Evolutionary conservation across 64 coral and sea anemone genomes (phyloP).

Genomic region (Montipora efflorescens): DNA sequence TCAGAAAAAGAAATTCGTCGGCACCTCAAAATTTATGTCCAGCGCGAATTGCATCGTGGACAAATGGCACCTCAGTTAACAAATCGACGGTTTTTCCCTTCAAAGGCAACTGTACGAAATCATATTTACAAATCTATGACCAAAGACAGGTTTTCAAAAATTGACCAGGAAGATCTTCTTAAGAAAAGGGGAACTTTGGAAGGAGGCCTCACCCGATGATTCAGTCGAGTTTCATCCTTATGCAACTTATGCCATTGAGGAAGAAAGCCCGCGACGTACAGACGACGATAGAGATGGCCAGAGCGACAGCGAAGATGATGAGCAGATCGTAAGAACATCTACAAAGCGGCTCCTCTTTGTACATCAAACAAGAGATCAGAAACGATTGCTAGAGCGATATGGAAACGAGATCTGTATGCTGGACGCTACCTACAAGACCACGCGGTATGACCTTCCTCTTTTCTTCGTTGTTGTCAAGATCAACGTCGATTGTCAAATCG

Average conservation of each 20-base stretch:
- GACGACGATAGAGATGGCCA: background rate
- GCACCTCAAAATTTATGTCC: slow-evolving; percentile 50
- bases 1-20: slow-evolving; percentile 29
- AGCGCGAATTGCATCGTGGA: slow-evolving; percentile 19
- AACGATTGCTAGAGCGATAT: no score
- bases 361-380: no score
- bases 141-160: slow-evolving; percentile 34
- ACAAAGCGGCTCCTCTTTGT: background rate
- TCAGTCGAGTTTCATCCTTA: slow-evolving; percentile 10
- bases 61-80: background rate
- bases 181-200: slow-evolving; percentile 49
- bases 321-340: background rate
- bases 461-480: no score
- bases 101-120: slow-evolving; percentile 18
- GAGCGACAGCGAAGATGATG: background rate
- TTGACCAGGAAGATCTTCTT: slow-evolving; percentile 36
- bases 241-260: background rate
- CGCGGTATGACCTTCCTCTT: no score
- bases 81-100: slow-evolving; percentile 44
- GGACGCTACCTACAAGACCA: no score
- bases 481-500: no score
- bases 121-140: slow-evolving; percentile 51
- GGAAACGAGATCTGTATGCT: no score
- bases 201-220: background rate
- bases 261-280: background rate